Base-by-base conservation (phyloP, 2,797 vertebrate species). In the Kryptolebias ocellatus region DNA sequence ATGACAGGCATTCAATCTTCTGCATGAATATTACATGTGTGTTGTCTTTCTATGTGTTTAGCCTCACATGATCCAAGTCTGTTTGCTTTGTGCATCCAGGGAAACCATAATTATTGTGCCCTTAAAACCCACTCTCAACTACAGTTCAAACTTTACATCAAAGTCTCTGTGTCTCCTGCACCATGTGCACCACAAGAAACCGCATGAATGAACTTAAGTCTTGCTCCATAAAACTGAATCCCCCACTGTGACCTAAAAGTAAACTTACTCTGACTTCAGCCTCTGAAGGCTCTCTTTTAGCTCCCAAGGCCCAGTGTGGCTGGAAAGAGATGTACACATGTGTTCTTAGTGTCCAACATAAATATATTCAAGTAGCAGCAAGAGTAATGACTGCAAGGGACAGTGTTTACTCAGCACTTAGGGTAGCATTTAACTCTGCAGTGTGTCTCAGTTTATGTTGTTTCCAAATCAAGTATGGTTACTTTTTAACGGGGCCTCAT, bases 191-290 rank as follows among this genome's bases (percentile, higher is more conserved):
- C 52, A 8, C 54, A 69, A 82, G 55, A 65, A 85, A 82, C 79
- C 72, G 72, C 60, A 83, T 60, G 84, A 62, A 83, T 84, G 76
- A 83, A 79, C 81, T 81, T 76, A 65, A 80, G 87, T 86, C 64
- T 59, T 66, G 66, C 83, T 85, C 81, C 81, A 84, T 90, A 87
- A 91, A 90, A 70, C 11, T 52, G 58, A 90, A 89, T 89, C 81
- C 83, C 39, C 81, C 57, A 73, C 76, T 70, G 85, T 78, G 83
- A 88, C 79, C 79, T 74, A 50, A 87, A 90, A 83, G 80, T 85
- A 87, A 90, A 89, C 88, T 84, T 71, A 28, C 58, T 73, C 69
- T 72, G 80, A 85, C 82, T 83, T 83, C 71, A 83, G 50, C 77
- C 63, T 83, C 64, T 39, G 60, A 76, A 85, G 53, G 60, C 70